A percentile compares a stretch with the other conserved stretches of the same genome.
phyloP scores from a whole-genome alignment of 30 jellyfish, hydroid and myxozoan genomes.

The Pseudorhiza aurosa region DNA sequence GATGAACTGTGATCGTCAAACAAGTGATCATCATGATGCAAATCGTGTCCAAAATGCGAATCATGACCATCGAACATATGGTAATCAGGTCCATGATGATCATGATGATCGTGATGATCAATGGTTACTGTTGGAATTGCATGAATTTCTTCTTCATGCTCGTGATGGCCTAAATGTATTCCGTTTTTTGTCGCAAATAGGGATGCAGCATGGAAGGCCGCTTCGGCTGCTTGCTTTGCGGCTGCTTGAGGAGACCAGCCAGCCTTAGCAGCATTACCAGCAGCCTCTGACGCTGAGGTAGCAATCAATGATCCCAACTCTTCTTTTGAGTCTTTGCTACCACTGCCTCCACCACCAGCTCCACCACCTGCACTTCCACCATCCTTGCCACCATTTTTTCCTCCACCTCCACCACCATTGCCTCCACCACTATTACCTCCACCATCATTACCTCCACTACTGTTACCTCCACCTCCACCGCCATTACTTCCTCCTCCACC shows the following conservation, averaged over 20 bases:
- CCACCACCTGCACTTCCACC: slow-evolving; percentile 25
- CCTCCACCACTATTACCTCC: slow-evolving; percentile 42
- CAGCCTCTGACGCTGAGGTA: slow-evolving; percentile 81
- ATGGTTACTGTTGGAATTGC: slow-evolving; percentile 49
- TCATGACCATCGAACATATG: slow-evolving; percentile 11
- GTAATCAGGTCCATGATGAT: slow-evolving; percentile 19
- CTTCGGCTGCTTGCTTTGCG: slow-evolving; percentile 88
- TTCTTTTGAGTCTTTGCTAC: slow-evolving; percentile 39
- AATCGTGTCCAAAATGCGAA: slow-evolving; percentile 20
- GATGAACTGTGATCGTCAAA: not conserved
- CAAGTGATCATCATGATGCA: slow-evolving; percentile 1
- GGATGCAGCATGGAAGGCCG: slow-evolving; percentile 86
- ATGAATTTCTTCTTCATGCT: slow-evolving; percentile 14
- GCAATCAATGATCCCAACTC: slow-evolving; percentile 71
- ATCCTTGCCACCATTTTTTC: slow-evolving; percentile 16
- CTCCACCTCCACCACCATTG: slow-evolving; percentile 52
- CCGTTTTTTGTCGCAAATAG: slow-evolving; percentile 69
- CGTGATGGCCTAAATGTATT: slow-evolving; percentile 33
- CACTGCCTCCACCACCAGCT: slow-evolving; percentile 38
- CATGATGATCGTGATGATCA: slow-evolving; percentile 30
- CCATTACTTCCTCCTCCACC: slow-evolving; percentile 49
- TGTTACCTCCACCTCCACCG: slow-evolving; percentile 48
- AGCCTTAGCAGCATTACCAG: slow-evolving; percentile 76
- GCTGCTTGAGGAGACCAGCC: slow-evolving; percentile 74
- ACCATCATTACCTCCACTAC: slow-evolving; percentile 34